Evolutionary conservation across 35 echinoderm and acorn worm genomes (phyloP).

Genomic region (Ophiothrix spiculata): DNA sequence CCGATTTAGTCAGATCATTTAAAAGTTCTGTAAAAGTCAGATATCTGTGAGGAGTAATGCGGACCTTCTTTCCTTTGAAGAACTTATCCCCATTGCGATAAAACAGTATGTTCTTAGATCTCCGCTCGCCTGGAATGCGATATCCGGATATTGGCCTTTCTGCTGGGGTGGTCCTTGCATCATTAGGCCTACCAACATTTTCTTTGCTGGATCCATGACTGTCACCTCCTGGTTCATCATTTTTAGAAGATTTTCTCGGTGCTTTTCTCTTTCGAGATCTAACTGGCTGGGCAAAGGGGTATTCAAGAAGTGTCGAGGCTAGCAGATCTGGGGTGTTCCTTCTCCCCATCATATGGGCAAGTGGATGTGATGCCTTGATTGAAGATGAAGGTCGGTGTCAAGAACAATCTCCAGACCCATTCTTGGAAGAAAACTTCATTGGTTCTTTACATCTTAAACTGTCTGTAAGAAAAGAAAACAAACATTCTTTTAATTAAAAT

Average conservation of each 20-base stretch:
- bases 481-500: no score
- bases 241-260: neutral
- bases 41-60: slow-evolving; percentile 82
- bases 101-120: slow-evolving; percentile 67
- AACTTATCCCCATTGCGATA: slow-evolving; percentile 92
- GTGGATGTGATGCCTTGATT: neutral
- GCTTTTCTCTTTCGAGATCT: neutral
- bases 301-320: neutral
- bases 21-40: slow-evolving; percentile 68
- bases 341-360: slow-evolving; percentile 11
- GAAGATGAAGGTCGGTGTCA: no score
- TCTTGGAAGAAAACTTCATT: no score
- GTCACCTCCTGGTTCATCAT: neutral
- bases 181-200: neutral
- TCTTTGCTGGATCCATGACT: neutral
- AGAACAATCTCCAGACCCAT: no score
- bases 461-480: no score
- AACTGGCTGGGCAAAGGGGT: neutral
- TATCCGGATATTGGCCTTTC: neutral
- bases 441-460: no score
- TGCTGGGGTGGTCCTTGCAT: neutral
- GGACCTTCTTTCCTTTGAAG: slow-evolving; percentile 83
- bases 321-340: neutral
- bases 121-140: neutral
- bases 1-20: slow-evolving; percentile 76